Conservation (phyloP, 2,113 vertebrate genomes). For the Nothocercus nigrocapillus region DNA sequence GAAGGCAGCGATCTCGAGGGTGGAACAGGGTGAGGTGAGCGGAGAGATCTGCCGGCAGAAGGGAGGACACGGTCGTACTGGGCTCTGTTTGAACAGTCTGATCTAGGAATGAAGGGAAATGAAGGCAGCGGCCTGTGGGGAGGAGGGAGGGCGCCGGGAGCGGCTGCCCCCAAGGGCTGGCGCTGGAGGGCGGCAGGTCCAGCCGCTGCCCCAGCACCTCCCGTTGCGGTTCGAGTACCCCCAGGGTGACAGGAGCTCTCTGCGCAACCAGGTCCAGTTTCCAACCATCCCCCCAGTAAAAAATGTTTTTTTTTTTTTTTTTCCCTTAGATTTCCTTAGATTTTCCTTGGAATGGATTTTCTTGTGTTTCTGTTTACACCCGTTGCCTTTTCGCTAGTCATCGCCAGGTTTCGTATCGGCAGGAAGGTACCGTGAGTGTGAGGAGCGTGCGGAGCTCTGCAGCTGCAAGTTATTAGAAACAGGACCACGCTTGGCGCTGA, state of each 20-base stretch:
- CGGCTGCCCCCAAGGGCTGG: neutral
- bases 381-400: neutral
- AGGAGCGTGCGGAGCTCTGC: neutral
- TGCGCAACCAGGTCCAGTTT: neutral
- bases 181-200: neutral
- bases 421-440: neutral
- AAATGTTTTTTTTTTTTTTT: neutral
- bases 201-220: accelerated
- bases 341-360: neutral
- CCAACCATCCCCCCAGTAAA: neutral
- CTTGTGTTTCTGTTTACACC: neutral
- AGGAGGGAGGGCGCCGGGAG: neutral
- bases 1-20: neutral
- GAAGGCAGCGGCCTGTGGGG: accelerated
- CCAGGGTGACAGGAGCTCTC: neutral
- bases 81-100: neutral
- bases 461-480: neutral
- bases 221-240: neutral
- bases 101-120: neutral
- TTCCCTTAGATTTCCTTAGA: too few species aligned
- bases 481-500: neutral
- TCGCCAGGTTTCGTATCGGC: neutral
- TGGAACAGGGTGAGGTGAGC: neutral
- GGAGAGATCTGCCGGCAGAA: neutral
- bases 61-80: neutral